These are phyloP conservation scores for Brotula barbata DNA, from an alignment of 2,797 vertebrate genomes.

Conservation along the genomic window DNA sequence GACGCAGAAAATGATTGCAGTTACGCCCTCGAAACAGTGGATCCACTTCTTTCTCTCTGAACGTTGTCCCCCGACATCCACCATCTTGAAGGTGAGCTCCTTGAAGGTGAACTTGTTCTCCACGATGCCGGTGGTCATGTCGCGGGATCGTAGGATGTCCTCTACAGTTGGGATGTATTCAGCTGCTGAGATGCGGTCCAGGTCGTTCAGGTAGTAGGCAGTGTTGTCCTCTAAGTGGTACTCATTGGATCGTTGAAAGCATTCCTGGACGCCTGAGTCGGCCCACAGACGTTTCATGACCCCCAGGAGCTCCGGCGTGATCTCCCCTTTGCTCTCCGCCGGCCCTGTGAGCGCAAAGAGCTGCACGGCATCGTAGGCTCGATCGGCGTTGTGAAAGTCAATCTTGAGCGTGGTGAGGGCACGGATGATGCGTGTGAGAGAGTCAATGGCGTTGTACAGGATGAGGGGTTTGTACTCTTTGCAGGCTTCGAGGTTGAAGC, in stretches of 20 bases:
- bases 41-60: too few relatives aligned
- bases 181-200: slow-evolving; percentile 91
- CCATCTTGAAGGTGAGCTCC: slow-evolving; percentile 99
- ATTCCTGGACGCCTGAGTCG: slow-evolving; percentile 94
- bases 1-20: slow-evolving; percentile 99
- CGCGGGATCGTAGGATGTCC: slow-evolving; percentile 96
- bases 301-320: slow-evolving; percentile 91
- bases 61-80: slow-evolving; percentile 96
- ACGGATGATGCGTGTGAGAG: slow-evolving; percentile 96
- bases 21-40: slow-evolving; percentile 99
- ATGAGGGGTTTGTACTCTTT: slow-evolving; percentile 98
- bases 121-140: slow-evolving; percentile 99
- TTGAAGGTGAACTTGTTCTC: slow-evolving; percentile 99
- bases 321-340: slow-evolving; percentile 97
- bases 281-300: slow-evolving; percentile 98
- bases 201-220: slow-evolving; percentile 98
- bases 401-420: slow-evolving; percentile 95
- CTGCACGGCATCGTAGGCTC: slow-evolving; percentile 96
- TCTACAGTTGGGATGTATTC: slow-evolving; percentile 98
- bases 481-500: slow-evolving; percentile 98
- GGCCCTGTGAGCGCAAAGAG: slow-evolving; percentile 98
- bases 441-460: slow-evolving; percentile 98
- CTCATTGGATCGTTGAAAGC: slow-evolving; percentile 96
- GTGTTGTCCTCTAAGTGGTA: slow-evolving; percentile 99
- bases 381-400: slow-evolving; percentile 95